Conservation (phyloP, 2,888 invertebrate genomes). For the Antheraea yamamai region DNA sequence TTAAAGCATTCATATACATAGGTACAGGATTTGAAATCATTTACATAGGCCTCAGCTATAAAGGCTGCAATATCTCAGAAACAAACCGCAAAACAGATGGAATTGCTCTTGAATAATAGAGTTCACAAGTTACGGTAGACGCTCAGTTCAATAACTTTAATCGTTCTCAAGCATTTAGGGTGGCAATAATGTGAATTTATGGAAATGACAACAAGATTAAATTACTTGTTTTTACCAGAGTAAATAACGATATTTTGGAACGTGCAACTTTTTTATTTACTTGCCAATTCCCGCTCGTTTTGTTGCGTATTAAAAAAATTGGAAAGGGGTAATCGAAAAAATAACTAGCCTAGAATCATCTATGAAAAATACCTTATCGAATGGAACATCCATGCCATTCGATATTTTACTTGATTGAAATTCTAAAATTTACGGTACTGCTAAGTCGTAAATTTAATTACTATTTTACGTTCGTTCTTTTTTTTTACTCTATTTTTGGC, state of each 20-base stretch:
- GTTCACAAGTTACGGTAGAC: conserved; percentile 26
- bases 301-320: background rate
- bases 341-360: too few relatives aligned
- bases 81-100: conserved; percentile 29
- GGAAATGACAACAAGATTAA: background rate
- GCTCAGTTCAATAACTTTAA: conserved; percentile 31
- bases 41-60: conserved; percentile 21
- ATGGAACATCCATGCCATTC: too few relatives aligned
- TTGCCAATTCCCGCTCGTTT: background rate
- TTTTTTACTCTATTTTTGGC: too few relatives aligned
- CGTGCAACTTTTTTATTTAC: background rate
- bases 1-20: conserved; percentile 5
- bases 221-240: background rate
- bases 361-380: too few relatives aligned
- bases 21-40: conserved; percentile 30
- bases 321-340: too few relatives aligned
- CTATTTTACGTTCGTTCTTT: too few relatives aligned
- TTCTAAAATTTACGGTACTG: too few relatives aligned
- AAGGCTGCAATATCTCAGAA: conserved; percentile 23
- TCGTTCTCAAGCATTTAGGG: conserved; percentile 24
- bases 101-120: conserved; percentile 34
- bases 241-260: background rate
- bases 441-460: too few relatives aligned
- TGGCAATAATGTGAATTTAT: background rate
- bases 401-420: too few relatives aligned